These are phyloP conservation scores for Rhincodon typus DNA, from an alignment of 2,797 vertebrate genomes.

Conservation along the genomic window DNA sequence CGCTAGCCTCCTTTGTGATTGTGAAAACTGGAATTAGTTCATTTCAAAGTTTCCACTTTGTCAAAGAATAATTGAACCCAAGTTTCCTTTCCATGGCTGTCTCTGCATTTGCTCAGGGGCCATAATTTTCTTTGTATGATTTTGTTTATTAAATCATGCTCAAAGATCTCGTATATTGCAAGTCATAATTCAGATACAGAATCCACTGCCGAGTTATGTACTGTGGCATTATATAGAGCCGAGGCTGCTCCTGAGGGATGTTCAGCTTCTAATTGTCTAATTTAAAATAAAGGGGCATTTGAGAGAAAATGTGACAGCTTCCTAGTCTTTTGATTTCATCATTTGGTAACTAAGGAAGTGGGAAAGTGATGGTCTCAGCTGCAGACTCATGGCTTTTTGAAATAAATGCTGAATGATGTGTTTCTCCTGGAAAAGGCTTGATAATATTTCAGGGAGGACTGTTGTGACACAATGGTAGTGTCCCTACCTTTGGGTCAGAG, in stretches of 20 bases:
- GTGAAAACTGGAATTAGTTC: background rate
- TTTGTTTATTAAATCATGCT: background rate
- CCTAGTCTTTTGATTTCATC: background rate
- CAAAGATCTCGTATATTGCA: background rate
- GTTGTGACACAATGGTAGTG: too few species aligned
- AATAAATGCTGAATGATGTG: background rate
- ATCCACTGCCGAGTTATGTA: background rate
- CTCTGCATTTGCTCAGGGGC: background rate
- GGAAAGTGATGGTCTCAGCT: background rate
- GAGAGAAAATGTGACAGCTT: background rate
- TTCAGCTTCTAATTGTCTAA: background rate
- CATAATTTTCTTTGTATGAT: background rate
- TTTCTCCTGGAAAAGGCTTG: background rate
- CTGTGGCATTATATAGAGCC: background rate
- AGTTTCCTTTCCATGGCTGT: background rate
- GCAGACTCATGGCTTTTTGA: background rate
- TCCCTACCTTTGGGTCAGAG: too few species aligned
- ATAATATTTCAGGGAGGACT: too few species aligned
- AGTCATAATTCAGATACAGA: too few species aligned
- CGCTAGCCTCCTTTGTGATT: background rate
- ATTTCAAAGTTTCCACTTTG: background rate
- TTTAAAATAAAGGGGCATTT: background rate
- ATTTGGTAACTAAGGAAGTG: background rate
- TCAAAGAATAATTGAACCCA: background rate
- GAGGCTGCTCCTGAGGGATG: background rate